Evolutionary conservation across 2,888 invertebrate species (phyloP).

Genomic region (Lasioglossum calceatum): DNA sequence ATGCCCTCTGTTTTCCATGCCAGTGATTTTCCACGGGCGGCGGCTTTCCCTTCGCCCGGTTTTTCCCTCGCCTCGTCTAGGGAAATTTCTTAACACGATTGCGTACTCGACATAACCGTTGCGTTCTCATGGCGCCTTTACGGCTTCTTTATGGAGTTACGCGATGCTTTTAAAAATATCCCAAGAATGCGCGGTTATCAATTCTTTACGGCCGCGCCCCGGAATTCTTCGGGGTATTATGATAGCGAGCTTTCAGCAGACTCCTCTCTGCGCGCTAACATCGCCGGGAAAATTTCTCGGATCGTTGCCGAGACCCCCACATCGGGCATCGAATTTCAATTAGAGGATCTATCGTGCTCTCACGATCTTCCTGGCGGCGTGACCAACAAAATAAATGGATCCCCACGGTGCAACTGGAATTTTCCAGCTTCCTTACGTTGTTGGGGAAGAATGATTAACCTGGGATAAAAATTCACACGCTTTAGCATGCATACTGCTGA

Average conservation of each 20-base stretch:
- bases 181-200: constrained; percentile 25
- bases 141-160: constrained; percentile 12
- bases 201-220: constrained; percentile 30
- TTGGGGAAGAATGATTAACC: background rate
- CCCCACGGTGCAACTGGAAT: background rate
- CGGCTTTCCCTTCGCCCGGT: background rate
- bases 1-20: background rate
- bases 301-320: constrained; percentile 7
- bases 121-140: constrained; percentile 8
- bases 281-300: constrained; percentile 41
- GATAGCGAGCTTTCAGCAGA: constrained; percentile 7
- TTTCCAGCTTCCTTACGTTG: background rate
- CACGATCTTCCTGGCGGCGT: background rate
- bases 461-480: background rate
- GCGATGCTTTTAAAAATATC: constrained; percentile 35
- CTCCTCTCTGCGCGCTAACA: background rate
- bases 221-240: constrained; percentile 10
- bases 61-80: background rate
- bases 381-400: background rate
- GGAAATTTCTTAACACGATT: constrained; percentile 22
- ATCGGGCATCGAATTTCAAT: constrained; percentile 48
- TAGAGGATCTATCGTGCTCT: constrained; percentile 6
- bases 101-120: constrained; percentile 26
- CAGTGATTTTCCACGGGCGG: background rate
- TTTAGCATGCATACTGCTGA: background rate